Evolutionary conservation across 2,888 invertebrate genomes (phyloP).

Genomic region (Agrotis clavis): DNA sequence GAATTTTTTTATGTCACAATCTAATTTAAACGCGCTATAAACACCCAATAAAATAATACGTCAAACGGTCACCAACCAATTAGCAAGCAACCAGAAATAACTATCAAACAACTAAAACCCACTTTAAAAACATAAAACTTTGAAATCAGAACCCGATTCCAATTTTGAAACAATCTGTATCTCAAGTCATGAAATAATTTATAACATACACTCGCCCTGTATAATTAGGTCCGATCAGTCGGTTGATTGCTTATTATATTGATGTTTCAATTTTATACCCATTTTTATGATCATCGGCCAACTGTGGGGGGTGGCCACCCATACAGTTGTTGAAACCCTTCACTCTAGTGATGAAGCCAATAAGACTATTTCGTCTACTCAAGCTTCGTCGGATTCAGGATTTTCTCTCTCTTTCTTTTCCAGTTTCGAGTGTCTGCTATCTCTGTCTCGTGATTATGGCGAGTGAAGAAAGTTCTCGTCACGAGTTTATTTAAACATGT

Average conservation of each 20-base stretch:
- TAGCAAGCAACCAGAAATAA: slow-evolving; percentile 21
- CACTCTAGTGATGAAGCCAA: slow-evolving; percentile 63
- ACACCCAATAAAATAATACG: slow-evolving; percentile 38
- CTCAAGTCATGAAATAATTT: slow-evolving; percentile 85
- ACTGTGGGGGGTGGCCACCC: slow-evolving; percentile 92
- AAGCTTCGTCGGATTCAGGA: slow-evolving; percentile 75
- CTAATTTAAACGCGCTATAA: slow-evolving; percentile 13
- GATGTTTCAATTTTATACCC: slow-evolving; percentile 91
- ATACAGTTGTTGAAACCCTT: slow-evolving; percentile 78
- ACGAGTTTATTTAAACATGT: slow-evolving; percentile 54
- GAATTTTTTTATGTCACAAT: background rate
- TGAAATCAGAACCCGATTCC: slow-evolving; percentile 28
- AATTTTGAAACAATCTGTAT: slow-evolving; percentile 83
- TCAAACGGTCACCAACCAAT: slow-evolving; percentile 35
- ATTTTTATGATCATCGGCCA: slow-evolving; percentile 91
- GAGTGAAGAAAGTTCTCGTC: slow-evolving; percentile 82
- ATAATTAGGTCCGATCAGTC: slow-evolving; percentile 87
- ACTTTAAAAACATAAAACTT: slow-evolving; percentile 6
- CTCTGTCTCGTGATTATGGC: slow-evolving; percentile 80
- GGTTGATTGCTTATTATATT: slow-evolving; percentile 91
- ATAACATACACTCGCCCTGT: slow-evolving; percentile 86
- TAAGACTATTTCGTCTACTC: slow-evolving; percentile 81
- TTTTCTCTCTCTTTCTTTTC: slow-evolving; percentile 76
- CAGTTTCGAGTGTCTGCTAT: slow-evolving; percentile 50
- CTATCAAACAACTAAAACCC: slow-evolving; percentile 5